Conservation (phyloP, 2,888 invertebrate genomes). For the Trypoxylon attenuatum region DNA sequence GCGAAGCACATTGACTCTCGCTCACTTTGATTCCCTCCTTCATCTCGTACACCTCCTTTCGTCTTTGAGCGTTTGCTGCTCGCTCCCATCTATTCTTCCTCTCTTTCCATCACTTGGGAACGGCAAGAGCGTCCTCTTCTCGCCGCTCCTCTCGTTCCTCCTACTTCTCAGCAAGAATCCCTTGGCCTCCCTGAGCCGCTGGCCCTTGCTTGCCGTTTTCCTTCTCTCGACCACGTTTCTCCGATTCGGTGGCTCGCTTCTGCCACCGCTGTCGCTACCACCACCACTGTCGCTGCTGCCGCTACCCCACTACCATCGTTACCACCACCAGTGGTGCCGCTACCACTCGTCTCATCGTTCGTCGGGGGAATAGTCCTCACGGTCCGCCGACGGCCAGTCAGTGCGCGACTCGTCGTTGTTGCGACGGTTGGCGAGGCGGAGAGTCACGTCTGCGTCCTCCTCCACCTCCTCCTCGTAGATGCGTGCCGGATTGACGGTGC, state of each 20-base stretch:
- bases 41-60: slow-evolving; percentile 16
- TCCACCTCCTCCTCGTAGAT: neutral
- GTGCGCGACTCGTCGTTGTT: slow-evolving; percentile 63
- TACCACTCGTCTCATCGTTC: slow-evolving; percentile 36
- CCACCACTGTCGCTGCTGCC: slow-evolving; percentile 7
- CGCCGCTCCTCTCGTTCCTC: slow-evolving; percentile 27
- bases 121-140: slow-evolving; percentile 33
- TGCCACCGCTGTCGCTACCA: slow-evolving; percentile 8
- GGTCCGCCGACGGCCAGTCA: slow-evolving; percentile 55
- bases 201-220: too few species aligned
- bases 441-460: slow-evolving; percentile 26
- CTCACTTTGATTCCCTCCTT: too few species aligned
- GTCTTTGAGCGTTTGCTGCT: too few species aligned
- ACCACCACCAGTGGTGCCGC: slow-evolving; percentile 2
- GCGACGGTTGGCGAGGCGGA: slow-evolving; percentile 55
- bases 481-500: too few species aligned
- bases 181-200: too few species aligned
- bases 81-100: too few species aligned
- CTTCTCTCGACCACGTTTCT: too few species aligned
- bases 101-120: too few species aligned
- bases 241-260: too few species aligned
- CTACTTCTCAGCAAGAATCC: too few species aligned
- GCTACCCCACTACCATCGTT: slow-evolving; percentile 13
- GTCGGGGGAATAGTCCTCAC: slow-evolving; percentile 53
- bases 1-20: slow-evolving; percentile 41